A percentile compares a stretch with the other conserved stretches of the same genome.
Conservation (phyloP, 1,140 invertebrate species). For the Parapsyche elsis region DNA sequence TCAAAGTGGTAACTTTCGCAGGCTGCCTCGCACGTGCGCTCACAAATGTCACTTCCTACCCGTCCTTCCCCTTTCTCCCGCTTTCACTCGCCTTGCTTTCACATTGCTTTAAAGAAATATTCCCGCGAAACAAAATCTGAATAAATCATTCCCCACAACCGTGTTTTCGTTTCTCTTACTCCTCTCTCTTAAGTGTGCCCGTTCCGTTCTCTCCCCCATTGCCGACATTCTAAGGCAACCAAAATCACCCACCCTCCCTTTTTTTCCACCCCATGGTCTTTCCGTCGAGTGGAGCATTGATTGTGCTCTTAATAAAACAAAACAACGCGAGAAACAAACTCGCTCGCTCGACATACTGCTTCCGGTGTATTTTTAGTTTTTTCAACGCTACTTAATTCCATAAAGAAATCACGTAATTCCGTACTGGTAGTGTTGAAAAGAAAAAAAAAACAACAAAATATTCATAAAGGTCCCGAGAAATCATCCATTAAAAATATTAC, state of each 20-base stretch:
- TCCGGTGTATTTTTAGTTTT: no score
- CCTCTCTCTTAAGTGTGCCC: no score
- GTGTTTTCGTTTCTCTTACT: not conserved
- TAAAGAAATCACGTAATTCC: no score
- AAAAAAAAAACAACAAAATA: no score
- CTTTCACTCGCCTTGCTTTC: not conserved
- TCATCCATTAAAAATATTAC: no score
- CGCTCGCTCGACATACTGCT: no score
- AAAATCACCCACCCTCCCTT: no score
- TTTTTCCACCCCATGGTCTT: not conserved
- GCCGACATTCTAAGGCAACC: no score
- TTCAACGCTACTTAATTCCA: no score
- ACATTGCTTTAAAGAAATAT: not conserved
- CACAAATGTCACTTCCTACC: conserved; percentile 14
- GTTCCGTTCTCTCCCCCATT: no score
- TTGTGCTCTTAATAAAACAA: conserved; percentile 32
- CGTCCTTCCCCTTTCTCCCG: not conserved
- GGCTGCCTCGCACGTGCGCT: conserved; percentile 4
- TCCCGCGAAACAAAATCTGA: conserved; percentile 33
- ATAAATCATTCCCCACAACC: conserved; percentile 28
- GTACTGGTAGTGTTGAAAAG: no score
- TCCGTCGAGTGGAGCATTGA: conserved; percentile 15
- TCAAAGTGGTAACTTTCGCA: conserved; percentile 3
- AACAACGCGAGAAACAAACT: not conserved
- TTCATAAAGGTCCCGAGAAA: no score